phyloP scores from a whole-genome alignment of 2,113 vertebrate species.

The Clarias magur region DNA sequence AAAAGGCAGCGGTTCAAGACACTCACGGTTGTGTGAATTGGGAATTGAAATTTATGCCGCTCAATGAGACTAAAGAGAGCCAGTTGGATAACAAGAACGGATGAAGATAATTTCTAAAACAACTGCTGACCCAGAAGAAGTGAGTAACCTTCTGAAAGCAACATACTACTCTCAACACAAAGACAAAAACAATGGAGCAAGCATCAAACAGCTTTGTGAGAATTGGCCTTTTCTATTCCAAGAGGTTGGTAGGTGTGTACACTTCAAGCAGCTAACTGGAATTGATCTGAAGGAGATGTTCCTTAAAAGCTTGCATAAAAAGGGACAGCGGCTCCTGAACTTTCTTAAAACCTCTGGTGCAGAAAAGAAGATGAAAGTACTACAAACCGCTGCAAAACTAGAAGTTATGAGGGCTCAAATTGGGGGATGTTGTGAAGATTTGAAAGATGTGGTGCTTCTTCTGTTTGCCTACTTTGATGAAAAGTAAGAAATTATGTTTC shows the following conservation, averaged over 20 bases:
- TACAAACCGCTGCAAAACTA: not conserved
- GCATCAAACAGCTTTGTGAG: not conserved
- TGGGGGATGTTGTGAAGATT: not conserved
- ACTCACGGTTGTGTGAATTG: too few species aligned
- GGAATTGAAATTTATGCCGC: too few species aligned
- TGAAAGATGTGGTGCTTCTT: not conserved
- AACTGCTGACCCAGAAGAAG: not conserved
- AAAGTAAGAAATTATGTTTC: not conserved
- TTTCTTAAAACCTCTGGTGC: not conserved
- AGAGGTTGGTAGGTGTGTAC: too few species aligned
- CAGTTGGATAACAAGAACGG: not conserved
- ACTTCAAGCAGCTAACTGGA: too few species aligned
- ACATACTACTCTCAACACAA: not conserved
- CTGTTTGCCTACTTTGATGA: not conserved
- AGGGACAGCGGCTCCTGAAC: not conserved
- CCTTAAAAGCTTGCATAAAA: not conserved
- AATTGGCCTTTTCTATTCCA: not conserved
- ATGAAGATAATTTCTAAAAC: not conserved
- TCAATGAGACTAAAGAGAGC: too few species aligned
- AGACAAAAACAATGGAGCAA: not conserved
- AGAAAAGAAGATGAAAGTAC: not conserved
- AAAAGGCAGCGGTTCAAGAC: not conserved
- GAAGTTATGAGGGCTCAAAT: not conserved
- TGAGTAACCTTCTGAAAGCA: not conserved
- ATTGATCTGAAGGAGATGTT: not conserved